Evolutionary conservation across 2,888 invertebrate species (phyloP).

Genomic region (Sphinx pinastri): DNA sequence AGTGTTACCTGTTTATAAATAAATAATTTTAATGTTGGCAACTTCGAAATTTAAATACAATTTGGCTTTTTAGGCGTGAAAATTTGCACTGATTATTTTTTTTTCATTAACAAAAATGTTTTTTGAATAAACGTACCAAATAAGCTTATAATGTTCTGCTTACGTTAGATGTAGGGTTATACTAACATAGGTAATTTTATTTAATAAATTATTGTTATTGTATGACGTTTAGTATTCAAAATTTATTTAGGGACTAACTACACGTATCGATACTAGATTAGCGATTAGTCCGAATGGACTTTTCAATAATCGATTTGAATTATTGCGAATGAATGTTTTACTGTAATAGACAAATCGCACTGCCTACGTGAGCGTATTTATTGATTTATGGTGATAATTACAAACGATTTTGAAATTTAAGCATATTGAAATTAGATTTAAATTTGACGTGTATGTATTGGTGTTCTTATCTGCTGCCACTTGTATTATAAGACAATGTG

Average conservation of each 20-base stretch:
- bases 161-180: conserved; percentile 51
- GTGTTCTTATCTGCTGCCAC: background rate
- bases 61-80: conserved; percentile 64
- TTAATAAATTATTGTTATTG: conserved; percentile 39
- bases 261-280: conserved; percentile 17
- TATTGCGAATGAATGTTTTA: conserved; percentile 18
- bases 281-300: background rate
- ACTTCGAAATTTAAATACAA: conserved; percentile 40
- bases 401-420: conserved; percentile 13
- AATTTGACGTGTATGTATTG: conserved; percentile 7
- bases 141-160: conserved; percentile 52
- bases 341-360: conserved; percentile 9
- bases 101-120: conserved; percentile 32
- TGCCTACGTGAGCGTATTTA: conserved; percentile 27
- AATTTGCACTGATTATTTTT: conserved; percentile 49
- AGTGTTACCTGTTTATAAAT: conserved; percentile 21
- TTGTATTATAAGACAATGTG: conserved; percentile 2
- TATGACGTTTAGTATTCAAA: conserved; percentile 14
- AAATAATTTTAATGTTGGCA: conserved; percentile 15
- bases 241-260: conserved; percentile 18
- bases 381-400: conserved; percentile 6
- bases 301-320: conserved; percentile 6
- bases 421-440: conserved; percentile 9
- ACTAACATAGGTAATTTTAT: conserved; percentile 43
- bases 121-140: conserved; percentile 50